A percentile compares a stretch with the other conserved stretches of the same genome.
phyloP scores from a whole-genome alignment of 2,888 invertebrate genomes.

The Slavum lentiscoides region DNA sequence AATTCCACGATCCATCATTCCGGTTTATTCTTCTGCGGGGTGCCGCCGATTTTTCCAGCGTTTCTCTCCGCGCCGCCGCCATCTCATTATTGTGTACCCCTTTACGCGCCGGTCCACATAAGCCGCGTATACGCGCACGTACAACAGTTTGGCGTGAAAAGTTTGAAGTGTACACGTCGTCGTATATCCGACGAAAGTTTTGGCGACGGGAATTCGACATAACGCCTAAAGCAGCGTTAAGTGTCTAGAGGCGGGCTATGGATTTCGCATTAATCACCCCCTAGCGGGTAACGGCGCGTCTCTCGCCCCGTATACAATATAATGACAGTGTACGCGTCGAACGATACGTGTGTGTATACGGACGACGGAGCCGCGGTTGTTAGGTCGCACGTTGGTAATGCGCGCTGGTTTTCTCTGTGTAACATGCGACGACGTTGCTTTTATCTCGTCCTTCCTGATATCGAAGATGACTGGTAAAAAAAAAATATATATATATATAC shows the following conservation, averaged over 20 bases:
- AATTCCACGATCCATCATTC: slow-evolving; percentile 50
- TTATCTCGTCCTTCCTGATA: slow-evolving; percentile 6
- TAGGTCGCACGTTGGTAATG: neutral
- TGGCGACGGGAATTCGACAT: slow-evolving; percentile 43
- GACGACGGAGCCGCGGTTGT: neutral
- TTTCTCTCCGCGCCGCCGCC: slow-evolving; percentile 23
- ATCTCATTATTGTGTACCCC: slow-evolving; percentile 20
- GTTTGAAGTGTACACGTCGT: slow-evolving; percentile 40
- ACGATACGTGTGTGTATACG: neutral
- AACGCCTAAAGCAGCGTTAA: slow-evolving; percentile 36
- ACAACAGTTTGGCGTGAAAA: slow-evolving; percentile 44
- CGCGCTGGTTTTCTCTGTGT: neutral
- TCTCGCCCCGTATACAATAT: too few species aligned
- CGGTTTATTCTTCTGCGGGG: slow-evolving; percentile 31
- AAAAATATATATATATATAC: neutral
- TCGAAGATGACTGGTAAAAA: slow-evolving; percentile 19
- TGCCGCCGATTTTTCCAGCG: slow-evolving; percentile 38
- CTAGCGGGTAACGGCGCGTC: neutral
- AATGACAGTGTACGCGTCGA: slow-evolving; percentile 33
- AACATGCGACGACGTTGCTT: neutral
- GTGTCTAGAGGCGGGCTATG: slow-evolving; percentile 43
- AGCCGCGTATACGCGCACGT: neutral
- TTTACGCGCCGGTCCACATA: too few species aligned
- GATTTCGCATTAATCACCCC: slow-evolving; percentile 53
- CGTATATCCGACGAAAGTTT: slow-evolving; percentile 27